Percentiles rank a stretch among this genome's conserved stretches.
Conservation (phyloP, 1,140 invertebrate genomes). For the Eumaeus atala region DNA sequence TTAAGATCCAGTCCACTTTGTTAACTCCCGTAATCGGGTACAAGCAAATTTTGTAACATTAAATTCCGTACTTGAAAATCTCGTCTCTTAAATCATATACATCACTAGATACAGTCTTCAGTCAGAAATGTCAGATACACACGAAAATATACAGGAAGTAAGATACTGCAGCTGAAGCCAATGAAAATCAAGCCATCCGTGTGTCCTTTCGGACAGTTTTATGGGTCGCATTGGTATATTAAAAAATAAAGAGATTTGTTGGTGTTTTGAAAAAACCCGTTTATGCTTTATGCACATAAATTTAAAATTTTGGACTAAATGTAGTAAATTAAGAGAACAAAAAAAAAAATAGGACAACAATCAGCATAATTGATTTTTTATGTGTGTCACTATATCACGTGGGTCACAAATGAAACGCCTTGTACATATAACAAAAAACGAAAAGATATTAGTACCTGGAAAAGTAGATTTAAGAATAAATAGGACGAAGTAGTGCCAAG, state of each 20-base stretch:
- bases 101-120: neutral
- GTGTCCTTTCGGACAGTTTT: too few species aligned
- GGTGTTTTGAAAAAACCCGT: neutral
- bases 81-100: neutral
- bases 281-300: neutral
- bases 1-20: neutral
- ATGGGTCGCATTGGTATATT: too few species aligned
- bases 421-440: too few species aligned
- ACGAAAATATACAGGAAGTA: neutral
- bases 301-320: neutral
- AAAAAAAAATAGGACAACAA: too few species aligned
- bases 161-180: conserved; percentile 17
- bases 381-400: too few species aligned
- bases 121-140: conserved; percentile 3
- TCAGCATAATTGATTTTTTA: too few species aligned
- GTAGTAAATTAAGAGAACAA: too few species aligned
- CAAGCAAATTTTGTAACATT: neutral
- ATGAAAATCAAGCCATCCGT: neutral
- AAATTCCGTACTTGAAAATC: neutral
- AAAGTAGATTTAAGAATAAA: too few species aligned
- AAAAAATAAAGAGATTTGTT: too few species aligned
- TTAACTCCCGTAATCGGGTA: neutral
- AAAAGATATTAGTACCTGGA: too few species aligned
- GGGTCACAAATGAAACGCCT: too few species aligned
- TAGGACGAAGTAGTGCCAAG: too few species aligned